Percentiles rank a stretch among this genome's conserved stretches.
These are phyloP conservation scores for Xestoiulus laeticollis DNA, from an alignment of 2,888 invertebrate species.

Conservation along the genomic window DNA sequence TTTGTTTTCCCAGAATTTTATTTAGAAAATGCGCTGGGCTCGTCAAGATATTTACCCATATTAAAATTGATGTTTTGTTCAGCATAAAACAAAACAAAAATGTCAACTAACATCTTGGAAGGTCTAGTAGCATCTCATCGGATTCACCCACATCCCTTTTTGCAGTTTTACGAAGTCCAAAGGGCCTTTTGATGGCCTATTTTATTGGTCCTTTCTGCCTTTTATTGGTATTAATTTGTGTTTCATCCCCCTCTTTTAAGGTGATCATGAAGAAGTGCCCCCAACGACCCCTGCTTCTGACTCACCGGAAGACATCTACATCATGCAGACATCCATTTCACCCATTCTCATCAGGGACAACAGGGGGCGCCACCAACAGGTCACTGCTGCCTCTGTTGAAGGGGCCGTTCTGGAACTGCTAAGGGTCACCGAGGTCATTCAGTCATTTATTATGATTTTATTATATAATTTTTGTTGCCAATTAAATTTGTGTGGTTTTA, in stretches of 20 bases:
- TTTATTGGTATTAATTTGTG: neutral
- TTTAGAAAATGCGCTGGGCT: too few relatives aligned
- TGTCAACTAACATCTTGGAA: too few relatives aligned
- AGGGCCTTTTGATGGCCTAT: neutral
- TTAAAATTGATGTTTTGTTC: too few relatives aligned
- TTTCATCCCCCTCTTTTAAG: neutral
- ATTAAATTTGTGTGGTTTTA: too few relatives aligned
- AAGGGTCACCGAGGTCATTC: constrained; percentile 65
- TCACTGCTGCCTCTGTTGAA: constrained; percentile 68
- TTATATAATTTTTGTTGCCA: too few relatives aligned
- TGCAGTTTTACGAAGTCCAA: too few relatives aligned
- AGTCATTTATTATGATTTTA: too few relatives aligned
- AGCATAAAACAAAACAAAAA: too few relatives aligned
- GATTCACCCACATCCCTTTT: too few relatives aligned
- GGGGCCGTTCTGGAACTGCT: constrained; percentile 68
- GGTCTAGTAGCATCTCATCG: too few relatives aligned
- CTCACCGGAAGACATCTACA: constrained; percentile 67
- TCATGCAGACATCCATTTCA: constrained; percentile 67
- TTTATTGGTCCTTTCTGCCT: neutral
- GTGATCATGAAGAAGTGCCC: constrained; percentile 60
- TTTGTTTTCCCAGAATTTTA: too few relatives aligned
- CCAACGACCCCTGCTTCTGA: constrained; percentile 62
- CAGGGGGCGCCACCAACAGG: constrained; percentile 62
- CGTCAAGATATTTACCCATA: too few relatives aligned
- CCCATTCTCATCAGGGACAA: constrained; percentile 58